A percentile compares a stretch with the other conserved stretches of the same genome.
phyloP scores from a whole-genome alignment of 2,113 vertebrate species.

The Lonchura striata region DNA sequence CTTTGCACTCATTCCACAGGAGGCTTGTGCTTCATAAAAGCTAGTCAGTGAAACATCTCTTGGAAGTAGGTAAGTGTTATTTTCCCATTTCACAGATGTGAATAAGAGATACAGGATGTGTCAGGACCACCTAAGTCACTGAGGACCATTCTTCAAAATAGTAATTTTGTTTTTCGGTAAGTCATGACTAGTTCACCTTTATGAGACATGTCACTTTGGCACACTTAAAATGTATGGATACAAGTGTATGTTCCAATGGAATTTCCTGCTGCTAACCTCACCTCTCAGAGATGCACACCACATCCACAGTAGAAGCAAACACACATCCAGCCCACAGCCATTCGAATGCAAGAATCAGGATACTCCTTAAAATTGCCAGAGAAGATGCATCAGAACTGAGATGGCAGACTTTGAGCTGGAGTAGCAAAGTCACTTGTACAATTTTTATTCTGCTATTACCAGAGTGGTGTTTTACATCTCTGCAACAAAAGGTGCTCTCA shows the following conservation, averaged over 20 bases:
- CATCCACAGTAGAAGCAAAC: background rate
- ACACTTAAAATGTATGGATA: background rate
- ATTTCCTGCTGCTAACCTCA: background rate
- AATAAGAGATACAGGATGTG: background rate
- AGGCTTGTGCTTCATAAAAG: conserved; percentile 31
- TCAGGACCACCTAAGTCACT: background rate
- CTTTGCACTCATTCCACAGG: conserved; percentile 50
- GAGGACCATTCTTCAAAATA: background rate
- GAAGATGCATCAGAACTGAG: background rate
- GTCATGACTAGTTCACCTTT: background rate
- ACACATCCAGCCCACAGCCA: background rate
- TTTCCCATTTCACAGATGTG: background rate
- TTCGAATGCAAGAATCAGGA: background rate
- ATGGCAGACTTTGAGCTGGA: background rate
- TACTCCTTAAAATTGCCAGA: background rate
- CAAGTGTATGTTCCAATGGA: background rate
- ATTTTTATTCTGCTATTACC: background rate
- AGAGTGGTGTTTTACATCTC: background rate
- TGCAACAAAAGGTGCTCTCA: background rate
- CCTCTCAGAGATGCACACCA: background rate
- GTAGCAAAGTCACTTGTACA: background rate
- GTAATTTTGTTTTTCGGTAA: background rate
- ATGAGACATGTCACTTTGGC: background rate
- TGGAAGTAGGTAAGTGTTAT: background rate
- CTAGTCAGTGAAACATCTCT: conserved; percentile 10